These are phyloP conservation scores for Drosophila mimetica DNA, from an alignment of 2,888 invertebrate genomes.

Conservation along the genomic window DNA sequence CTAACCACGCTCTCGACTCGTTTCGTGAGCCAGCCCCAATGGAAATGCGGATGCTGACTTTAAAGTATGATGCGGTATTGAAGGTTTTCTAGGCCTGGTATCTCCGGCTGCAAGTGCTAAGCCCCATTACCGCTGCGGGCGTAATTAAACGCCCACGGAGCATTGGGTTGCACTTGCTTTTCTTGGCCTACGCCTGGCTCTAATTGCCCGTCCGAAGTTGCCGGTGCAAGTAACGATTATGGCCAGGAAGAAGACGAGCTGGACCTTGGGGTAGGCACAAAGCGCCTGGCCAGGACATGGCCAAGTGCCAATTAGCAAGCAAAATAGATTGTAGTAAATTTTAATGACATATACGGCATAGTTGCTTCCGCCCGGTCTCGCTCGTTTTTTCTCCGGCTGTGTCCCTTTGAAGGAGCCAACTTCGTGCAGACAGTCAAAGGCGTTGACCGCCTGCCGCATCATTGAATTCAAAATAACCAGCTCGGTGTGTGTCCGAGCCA, in stretches of 20 bases:
- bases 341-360: conserved; percentile 73
- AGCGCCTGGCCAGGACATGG: conserved; percentile 42
- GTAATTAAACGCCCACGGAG: conserved; percentile 18
- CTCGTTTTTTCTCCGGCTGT: conserved; percentile 31
- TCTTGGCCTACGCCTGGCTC: conserved; percentile 34
- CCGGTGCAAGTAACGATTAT: conserved; percentile 74
- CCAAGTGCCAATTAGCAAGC: conserved; percentile 79
- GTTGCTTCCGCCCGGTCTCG: conserved; percentile 37
- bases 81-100: not conserved
- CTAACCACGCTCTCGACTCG: conserved; percentile 26
- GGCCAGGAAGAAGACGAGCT: conserved; percentile 43
- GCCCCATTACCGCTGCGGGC: conserved; percentile 1
- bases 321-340: conserved; percentile 80
- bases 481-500: conserved; percentile 54
- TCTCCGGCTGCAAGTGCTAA: conserved; percentile 16
- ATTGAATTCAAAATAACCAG: conserved; percentile 73
- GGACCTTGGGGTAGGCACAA: conserved; percentile 39
- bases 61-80: not conserved
- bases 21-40: not conserved
- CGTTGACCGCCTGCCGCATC: conserved; percentile 76
- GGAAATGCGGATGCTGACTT: not conserved
- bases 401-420: conserved; percentile 40
- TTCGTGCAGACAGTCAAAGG: conserved; percentile 69
- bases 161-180: conserved; percentile 12
- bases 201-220: conserved; percentile 60